phyloP scores from a whole-genome alignment of 2,113 vertebrate species.

The Macquaria australasica region DNA sequence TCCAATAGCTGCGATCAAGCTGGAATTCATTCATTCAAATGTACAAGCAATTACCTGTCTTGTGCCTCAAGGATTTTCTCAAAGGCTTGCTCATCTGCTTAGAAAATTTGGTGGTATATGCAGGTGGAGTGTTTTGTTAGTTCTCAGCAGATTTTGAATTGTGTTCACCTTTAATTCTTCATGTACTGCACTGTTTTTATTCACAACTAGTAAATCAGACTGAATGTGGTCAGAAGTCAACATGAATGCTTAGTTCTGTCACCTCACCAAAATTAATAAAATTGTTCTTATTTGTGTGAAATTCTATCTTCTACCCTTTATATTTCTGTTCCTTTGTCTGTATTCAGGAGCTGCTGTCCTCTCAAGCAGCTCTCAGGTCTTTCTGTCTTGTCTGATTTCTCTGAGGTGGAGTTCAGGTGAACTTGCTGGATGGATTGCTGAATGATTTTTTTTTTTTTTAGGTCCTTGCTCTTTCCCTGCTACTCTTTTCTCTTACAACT shows the following conservation, averaged over 20 bases:
- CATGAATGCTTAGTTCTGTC: background rate
- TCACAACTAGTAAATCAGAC: background rate
- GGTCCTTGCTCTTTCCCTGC: background rate
- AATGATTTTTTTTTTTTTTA: background rate
- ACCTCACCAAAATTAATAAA: background rate
- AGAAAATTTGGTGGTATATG: background rate
- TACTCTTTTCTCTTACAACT: background rate
- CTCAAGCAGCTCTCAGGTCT: background rate
- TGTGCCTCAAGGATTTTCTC: background rate
- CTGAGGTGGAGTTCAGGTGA: constrained; percentile 18
- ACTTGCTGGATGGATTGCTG: background rate
- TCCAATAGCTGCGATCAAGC: background rate
- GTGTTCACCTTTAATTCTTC: background rate
- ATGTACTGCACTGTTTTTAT: background rate
- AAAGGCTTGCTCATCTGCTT: background rate
- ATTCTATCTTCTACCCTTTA: background rate
- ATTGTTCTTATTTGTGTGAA: background rate
- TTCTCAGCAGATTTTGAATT: background rate
- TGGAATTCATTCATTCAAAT: constrained; percentile 8
- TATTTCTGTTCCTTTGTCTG: background rate
- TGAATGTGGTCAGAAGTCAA: background rate
- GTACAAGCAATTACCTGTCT: background rate
- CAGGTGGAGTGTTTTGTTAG: background rate
- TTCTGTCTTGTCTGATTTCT: background rate
- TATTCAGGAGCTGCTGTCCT: constrained; percentile 1